These are phyloP conservation scores for Tetramorium parvispinum DNA, from an alignment of 1,140 invertebrate species.

Conservation along the genomic window DNA sequence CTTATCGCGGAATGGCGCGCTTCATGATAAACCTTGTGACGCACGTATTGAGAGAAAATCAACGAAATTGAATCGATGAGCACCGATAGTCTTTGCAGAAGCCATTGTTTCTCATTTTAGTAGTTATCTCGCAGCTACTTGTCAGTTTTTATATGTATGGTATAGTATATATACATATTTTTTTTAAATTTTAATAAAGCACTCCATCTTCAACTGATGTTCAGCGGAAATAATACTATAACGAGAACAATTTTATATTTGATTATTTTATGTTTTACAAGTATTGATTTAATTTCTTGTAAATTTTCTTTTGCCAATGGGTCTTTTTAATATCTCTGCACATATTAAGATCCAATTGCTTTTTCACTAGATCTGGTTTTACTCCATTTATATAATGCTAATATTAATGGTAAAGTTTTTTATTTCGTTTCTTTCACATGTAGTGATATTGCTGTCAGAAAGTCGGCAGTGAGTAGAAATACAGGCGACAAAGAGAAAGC, in stretches of 20 bases:
- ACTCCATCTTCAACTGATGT: background rate
- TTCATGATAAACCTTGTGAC: background rate
- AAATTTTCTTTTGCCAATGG: background rate
- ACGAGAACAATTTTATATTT: background rate
- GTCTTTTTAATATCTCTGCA: background rate
- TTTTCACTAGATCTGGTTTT: background rate
- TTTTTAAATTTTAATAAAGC: background rate
- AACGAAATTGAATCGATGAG: background rate
- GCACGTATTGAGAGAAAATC: background rate
- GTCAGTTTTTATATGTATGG: background rate
- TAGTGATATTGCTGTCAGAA: background rate
- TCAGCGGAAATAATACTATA: background rate
- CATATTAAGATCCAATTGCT: background rate
- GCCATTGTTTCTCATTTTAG: background rate
- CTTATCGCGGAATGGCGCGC: conserved; percentile 5
- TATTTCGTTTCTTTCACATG: background rate
- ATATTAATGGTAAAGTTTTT: conserved; percentile 5
- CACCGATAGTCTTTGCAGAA: background rate
- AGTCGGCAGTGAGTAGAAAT: background rate
- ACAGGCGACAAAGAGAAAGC: background rate
- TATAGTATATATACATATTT: too few species aligned
- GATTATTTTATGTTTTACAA: background rate
- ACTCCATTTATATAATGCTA: background rate
- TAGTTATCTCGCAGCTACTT: background rate
- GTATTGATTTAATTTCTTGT: background rate